Evolutionary conservation across 2,888 invertebrate species (phyloP).

Genomic region (Erynnis tages): DNA sequence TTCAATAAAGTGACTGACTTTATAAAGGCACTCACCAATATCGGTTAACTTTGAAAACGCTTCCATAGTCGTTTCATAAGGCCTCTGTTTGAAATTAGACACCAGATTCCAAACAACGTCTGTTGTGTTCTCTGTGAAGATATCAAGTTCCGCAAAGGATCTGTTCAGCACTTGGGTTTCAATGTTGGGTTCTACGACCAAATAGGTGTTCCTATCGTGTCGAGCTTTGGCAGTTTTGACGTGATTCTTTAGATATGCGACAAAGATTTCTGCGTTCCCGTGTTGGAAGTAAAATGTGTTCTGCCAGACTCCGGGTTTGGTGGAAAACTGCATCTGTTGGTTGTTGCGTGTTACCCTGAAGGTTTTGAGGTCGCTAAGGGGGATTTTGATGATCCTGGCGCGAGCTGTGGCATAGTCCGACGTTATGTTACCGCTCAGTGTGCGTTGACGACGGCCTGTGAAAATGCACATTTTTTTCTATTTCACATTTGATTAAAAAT

Average conservation of each 20-base stretch:
- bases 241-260: slow-evolving; percentile 82
- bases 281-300: slow-evolving; percentile 94
- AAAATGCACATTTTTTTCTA: neutral
- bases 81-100: slow-evolving; percentile 80
- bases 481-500: too few species aligned
- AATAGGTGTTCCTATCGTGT: slow-evolving; percentile 82
- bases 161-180: slow-evolving; percentile 87
- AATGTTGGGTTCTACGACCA: slow-evolving; percentile 85
- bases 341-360: slow-evolving; percentile 66
- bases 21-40: slow-evolving; percentile 76
- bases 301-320: slow-evolving; percentile 81
- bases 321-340: slow-evolving; percentile 72
- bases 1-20: too few species aligned
- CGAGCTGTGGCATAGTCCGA: slow-evolving; percentile 69
- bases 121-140: slow-evolving; percentile 87
- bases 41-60: slow-evolving; percentile 94
- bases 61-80: slow-evolving; percentile 91
- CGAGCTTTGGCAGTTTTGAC: slow-evolving; percentile 85
- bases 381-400: slow-evolving; percentile 67
- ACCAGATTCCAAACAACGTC: slow-evolving; percentile 84
- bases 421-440: slow-evolving; percentile 79
- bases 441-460: slow-evolving; percentile 82
- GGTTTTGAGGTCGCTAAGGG: slow-evolving; percentile 63
- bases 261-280: slow-evolving; percentile 91
- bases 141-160: slow-evolving; percentile 93